Evolutionary conservation across 2,797 vertebrate genomes (phyloP), one percentile per base, ranked within the genome.

Genomic region (Pyrocephalus nanus): DNA sequence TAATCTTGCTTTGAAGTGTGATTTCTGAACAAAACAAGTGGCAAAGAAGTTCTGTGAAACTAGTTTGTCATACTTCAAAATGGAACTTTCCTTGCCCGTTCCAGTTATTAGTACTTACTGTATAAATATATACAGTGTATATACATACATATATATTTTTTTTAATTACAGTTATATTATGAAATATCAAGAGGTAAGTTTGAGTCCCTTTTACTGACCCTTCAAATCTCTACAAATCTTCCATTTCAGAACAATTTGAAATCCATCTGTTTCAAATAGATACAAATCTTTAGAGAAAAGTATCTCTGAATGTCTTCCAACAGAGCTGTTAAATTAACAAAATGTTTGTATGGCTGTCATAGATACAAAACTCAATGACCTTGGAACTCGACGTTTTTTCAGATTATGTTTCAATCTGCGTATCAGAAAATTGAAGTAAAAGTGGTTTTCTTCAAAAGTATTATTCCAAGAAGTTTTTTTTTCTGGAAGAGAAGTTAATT

Each of bases 121-220:
- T 7, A 69, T 18, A 21, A 29, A 45, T 54, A 26, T 23, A 8
- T 32, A 32, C 3, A 11, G 15, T 23, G 22, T 8, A n/a, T 27
- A 27, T n/a, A 57, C 22, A 20, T 64, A 29, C 11, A 32, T 16
- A 23, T 11, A 45, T 16, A 32, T 16, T 16, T 11, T n/a, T 16
- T 16, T 4, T 54, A 27, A 47, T 26, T 36, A 34, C 30, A 12
- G 6, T 19, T 50, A 21, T 21, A 1, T 67, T 32, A 53, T 42
- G 6, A 77, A 77, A 34, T 50, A 79, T 42, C 48, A 66, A 67
- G 21, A 38, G 13, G 6, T 38, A 57, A 61, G 2, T 9, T 34
- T 5, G 2, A 51, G 18, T 71, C 23, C 3, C 30, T 72, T 79
- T 72, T 27, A 34, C 2, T 0, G 4, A 16, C 9, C 18, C 17